Percentiles rank a stretch among this genome's conserved stretches.
Conservation (phyloP, 2,113 vertebrate species). For the Coptodon bakossiorum region DNA sequence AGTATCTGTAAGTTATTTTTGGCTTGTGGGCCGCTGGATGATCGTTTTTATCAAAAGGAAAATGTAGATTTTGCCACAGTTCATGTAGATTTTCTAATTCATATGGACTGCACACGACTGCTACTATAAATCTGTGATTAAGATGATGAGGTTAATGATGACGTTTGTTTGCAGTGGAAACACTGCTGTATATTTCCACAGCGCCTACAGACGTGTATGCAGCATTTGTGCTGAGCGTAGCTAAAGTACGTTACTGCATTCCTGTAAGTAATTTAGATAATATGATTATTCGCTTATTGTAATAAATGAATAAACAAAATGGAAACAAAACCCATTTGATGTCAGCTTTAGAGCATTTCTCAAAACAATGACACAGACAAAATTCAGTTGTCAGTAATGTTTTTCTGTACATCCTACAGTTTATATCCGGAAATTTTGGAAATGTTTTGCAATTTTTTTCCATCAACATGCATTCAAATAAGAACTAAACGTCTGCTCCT, state of each 20-base stretch:
- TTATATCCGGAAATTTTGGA: not conserved
- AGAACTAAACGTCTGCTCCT: not conserved
- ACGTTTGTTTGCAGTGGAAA: conserved; percentile 34
- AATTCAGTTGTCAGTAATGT: not conserved
- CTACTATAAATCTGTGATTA: not conserved
- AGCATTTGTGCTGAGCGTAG: not conserved
- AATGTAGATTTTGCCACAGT: not conserved
- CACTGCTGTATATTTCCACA: not conserved
- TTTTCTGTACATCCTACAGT: not conserved
- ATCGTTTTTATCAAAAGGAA: conserved; percentile 20
- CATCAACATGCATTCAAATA: not conserved
- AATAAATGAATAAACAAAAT: not conserved
- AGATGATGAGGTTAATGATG: not conserved
- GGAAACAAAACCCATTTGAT: not conserved
- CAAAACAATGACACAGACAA: not conserved
- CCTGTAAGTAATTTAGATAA: not conserved
- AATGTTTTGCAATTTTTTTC: not conserved
- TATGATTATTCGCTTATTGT: not conserved
- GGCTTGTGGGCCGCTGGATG: not conserved
- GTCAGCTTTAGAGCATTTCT: not conserved
- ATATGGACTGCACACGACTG: not conserved
- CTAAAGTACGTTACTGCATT: not conserved
- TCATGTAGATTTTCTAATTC: not conserved
- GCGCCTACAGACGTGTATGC: not conserved
- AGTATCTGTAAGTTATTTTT: not conserved